Conservation (phyloP, 2,113 vertebrate genomes). For the Leptosomus discolor region DNA sequence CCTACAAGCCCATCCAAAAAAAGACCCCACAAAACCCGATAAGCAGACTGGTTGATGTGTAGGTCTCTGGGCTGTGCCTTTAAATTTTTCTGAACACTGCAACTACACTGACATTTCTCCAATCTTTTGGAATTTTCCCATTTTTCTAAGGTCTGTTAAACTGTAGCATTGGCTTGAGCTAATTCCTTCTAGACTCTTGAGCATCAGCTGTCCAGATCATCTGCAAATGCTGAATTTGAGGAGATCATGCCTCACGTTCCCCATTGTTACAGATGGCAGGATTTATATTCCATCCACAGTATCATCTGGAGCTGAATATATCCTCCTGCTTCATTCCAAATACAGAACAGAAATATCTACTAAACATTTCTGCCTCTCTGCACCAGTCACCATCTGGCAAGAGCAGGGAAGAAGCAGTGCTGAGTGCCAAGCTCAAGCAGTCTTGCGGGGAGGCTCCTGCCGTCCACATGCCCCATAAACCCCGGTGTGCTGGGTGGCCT, state of each 20-base stretch:
- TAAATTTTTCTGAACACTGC: not conserved
- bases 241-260: constrained; percentile 69
- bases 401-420: not conserved
- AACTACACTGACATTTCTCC: not conserved
- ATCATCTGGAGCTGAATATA: constrained; percentile 70
- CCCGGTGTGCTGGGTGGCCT: fast-evolving
- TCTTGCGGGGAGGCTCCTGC: not conserved
- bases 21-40: not conserved
- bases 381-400: constrained; percentile 67
- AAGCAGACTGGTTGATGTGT: not conserved
- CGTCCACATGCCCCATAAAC: fast-evolving
- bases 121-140: not conserved
- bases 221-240: constrained; percentile 53
- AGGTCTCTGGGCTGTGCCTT: not conserved
- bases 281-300: constrained; percentile 69
- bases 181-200: constrained; percentile 37
- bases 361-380: constrained; percentile 70
- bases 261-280: constrained; percentile 70
- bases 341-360: constrained; percentile 70
- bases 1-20: not conserved
- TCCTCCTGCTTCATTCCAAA: constrained; percentile 69
- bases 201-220: constrained; percentile 55
- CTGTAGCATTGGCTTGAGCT: not conserved
- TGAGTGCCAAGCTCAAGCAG: not conserved
- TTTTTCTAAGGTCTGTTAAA: constrained; percentile 27